phyloP scores from a whole-genome alignment of 2,113 vertebrate genomes.

The Pseudorhombus dupliciocellatus region DNA sequence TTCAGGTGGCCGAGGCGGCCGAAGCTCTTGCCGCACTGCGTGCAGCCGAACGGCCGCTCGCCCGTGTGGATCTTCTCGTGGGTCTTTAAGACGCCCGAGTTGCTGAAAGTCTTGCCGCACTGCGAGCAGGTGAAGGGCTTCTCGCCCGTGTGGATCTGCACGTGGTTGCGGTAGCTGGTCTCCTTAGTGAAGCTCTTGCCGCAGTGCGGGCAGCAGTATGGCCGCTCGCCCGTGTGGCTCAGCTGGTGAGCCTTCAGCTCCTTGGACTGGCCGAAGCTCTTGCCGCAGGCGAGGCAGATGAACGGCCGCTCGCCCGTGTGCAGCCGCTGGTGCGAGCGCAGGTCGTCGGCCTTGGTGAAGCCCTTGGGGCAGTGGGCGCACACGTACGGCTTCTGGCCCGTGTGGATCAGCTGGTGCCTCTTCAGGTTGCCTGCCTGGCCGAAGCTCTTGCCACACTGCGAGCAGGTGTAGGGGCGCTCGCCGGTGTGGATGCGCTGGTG shows the following conservation, averaged over 20 bases:
- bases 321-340: constrained; percentile 82
- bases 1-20: constrained; percentile 84
- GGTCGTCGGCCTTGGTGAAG: constrained; percentile 82
- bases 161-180: constrained; percentile 80
- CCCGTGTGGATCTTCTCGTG: constrained; percentile 85
- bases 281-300: constrained; percentile 78
- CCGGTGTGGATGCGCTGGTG: constrained; percentile 85
- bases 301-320: constrained; percentile 84
- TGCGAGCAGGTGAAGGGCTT: constrained; percentile 80
- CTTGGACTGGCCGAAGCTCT: constrained; percentile 81
- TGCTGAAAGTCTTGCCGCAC: constrained; percentile 84
- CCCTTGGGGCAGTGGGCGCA: constrained; percentile 84
- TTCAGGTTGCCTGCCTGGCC: constrained; percentile 84
- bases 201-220: constrained; percentile 80
- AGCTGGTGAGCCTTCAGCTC: constrained; percentile 82
- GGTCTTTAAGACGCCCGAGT: constrained; percentile 81
- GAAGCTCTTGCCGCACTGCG: constrained; percentile 84
- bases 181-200: constrained; percentile 82
- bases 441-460: constrained; percentile 84
- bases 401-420: constrained; percentile 84
- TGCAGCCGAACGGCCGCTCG: constrained; percentile 82
- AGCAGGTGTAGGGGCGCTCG: constrained; percentile 82
- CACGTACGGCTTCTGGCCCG: constrained; percentile 81
- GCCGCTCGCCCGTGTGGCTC: constrained; percentile 79
- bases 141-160: constrained; percentile 79